Evolutionary conservation across 2,113 vertebrate species (phyloP), one percentile per base, ranked within the genome.

Genomic region (Labeo rohita): DNA sequence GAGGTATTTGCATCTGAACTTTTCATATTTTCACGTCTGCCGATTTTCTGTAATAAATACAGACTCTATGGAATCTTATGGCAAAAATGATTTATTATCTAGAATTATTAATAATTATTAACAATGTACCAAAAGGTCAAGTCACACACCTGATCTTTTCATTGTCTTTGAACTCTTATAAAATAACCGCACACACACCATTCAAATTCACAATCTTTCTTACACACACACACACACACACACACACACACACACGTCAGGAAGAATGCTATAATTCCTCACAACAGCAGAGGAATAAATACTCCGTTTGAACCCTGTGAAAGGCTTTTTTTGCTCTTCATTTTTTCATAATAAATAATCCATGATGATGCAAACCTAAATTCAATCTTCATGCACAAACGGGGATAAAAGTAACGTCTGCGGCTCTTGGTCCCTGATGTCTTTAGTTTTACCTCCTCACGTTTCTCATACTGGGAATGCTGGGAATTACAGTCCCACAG

Each of bases 401-500:
- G 36, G 72, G 82, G 88, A 78, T 85, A 84, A 72, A 75, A 80
- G 76, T 23, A 12, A 77, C 52, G 28, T 28, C 66, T 47, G 34
- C 39, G 13, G 45, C 94, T 94, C 94, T 96, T 97, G 96, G 96
- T 97, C 96, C 92, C 96, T 96, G 95, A 93, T 91, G 92, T 94
- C 92, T 92, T 93, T 91, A 92, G 93, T 94, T 36, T 74, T 4
- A 2, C 18, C 74, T 10, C 13, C 74, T 54, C 23, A 13, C n/a
- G 74, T 36, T 50, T 36, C 74, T 10, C 72, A 28, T 15, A 39
- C 39, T 39, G 39, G 39, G 11, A 74, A 74, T 23, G 45, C 77
- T 13, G 56, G 83, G 23, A 82, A 95, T 94, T 95, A 95, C 65
- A 79, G 80, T 80, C 95, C 94, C 8, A 83, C 80, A 80, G 81